Evolutionary conservation across 2,797 vertebrate species (phyloP), one percentile per base, ranked within the genome.

Genomic region (Acrossocheilus fasciatus): DNA sequence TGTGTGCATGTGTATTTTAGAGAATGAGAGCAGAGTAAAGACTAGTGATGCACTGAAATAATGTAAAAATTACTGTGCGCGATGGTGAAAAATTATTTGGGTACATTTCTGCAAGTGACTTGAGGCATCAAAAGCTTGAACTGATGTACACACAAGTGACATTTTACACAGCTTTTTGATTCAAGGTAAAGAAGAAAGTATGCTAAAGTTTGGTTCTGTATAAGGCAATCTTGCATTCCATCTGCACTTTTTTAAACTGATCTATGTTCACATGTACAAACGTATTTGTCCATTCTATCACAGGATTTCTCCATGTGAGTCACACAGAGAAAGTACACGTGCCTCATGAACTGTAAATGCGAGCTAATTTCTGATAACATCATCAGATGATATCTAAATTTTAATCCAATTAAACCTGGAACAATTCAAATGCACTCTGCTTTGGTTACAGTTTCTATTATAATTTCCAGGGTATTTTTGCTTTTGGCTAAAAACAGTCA

Each of bases 21-120:
- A 54, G 43, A 81, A 15, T 36, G 18, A 79, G 12, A n/a, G 34
- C 18, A 30, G 6, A 14, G 26, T 86, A 62, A 82, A 87, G 54
- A 72, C 50, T 36, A 72, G 76, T 36, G 66, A 72, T 72, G 76
- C 84, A 85, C 52, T 3, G 18, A 70, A 68, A 68, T 68, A 17
- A 36, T 17, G 0, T 47, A 18, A 26, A 81, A 66, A 26, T 64
- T 1, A 30, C 34, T 36, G 30, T 68, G 15, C 1, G 15, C 1
- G 1, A 36, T 8, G 23, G 18, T 54, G 15, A 36, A 39, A 70
- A 41, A 23, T 2, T 23, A 70, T 70, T 70, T 70, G 18, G 4
- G 4, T 4, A 10, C 20, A 72, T n/a, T 72, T 72, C 39, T 26
- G 4, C 14, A 2, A 18, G 6, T 62, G 54, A 17, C 23, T 15